A percentile compares a stretch with the other conserved stretches of the same genome.
These are phyloP conservation scores for Philaenus spumarius DNA, from an alignment of 1,140 invertebrate species.

Conservation along the genomic window DNA sequence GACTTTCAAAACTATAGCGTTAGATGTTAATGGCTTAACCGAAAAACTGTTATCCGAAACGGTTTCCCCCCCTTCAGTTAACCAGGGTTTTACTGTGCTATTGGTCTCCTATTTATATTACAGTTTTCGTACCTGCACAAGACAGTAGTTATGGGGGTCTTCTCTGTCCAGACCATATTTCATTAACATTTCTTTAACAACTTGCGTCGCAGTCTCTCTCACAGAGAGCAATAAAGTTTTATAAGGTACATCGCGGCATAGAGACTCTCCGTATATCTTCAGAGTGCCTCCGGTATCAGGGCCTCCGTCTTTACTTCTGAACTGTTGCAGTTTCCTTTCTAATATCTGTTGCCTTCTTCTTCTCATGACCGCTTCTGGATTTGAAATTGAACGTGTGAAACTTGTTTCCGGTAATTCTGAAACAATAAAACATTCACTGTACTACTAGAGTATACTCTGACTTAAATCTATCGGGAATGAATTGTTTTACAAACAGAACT, in stretches of 20 bases:
- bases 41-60: too few relatives aligned
- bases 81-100: too few relatives aligned
- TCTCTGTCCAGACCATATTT: conserved; percentile 91
- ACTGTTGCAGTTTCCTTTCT: conserved; percentile 94
- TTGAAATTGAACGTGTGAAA: conserved; percentile 97
- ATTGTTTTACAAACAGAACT: background rate
- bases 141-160: conserved; percentile 86
- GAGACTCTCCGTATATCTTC: conserved; percentile 95
- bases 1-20: too few relatives aligned
- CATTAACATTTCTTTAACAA: conserved; percentile 93
- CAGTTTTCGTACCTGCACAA: conserved; percentile 77
- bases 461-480: background rate
- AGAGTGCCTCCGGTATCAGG: conserved; percentile 80
- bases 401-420: conserved; percentile 93
- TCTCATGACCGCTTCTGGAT: conserved; percentile 98
- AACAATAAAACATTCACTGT: conserved; percentile 31
- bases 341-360: conserved; percentile 93
- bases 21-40: too few relatives aligned
- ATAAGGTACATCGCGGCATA: conserved; percentile 96
- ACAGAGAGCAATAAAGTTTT: conserved; percentile 94
- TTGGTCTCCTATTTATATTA: too few relatives aligned
- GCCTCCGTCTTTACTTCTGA: conserved; percentile 65
- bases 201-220: conserved; percentile 81
- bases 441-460: too few relatives aligned
- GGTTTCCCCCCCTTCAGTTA: too few relatives aligned